Evolutionary conservation across 2,113 vertebrate species (phyloP), one percentile per base, ranked within the genome.

Genomic region (Hemiprocne comata): DNA sequence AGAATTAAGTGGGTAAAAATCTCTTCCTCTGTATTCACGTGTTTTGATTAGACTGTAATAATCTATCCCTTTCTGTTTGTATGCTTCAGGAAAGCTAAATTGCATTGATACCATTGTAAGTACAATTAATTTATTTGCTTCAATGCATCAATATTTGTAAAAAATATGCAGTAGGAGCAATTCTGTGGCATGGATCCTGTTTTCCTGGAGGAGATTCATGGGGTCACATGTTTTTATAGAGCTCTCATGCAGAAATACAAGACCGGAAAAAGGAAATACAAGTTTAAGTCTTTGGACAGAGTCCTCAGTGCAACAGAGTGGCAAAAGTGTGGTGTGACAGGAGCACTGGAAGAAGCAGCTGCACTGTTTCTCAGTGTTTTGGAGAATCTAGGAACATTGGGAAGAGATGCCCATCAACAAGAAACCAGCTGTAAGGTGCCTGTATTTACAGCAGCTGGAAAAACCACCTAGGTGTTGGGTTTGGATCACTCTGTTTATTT

Each of bases 391-490:
- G 64, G 62, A 50, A 19, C 4, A 0, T 0, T 7, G 87, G 61
- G 15, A 53, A 26, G 85, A 46, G 67, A 62, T 54, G 67, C 79
- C 66, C 17, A 2, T 3, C 40, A 62, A 13, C 78, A 23, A 0
- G 1, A 62, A 58, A 8, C 4, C 85, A 82, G 46, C 82, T 75
- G 57, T 19, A 72, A 90, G 62, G 74, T 90, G 78, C 28, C 76
- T 33, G 40, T 78, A 53, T 93, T 94, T 89, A 58, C 48, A 65
- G 70, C 89, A 96, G 90, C 90, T 87, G 54, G 38, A 61, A 58
- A 73, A 90, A 88, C 10, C 85, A 95, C 94, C 92, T 87, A 79
- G 64, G 16, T 88, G 82, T 66, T 90, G 88, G 20, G 44, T 92
- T 86, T 80, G 83, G 86, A 77, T 26, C 38, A 50, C 26, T 71